Evolutionary conservation across 2,113 vertebrate genomes (phyloP).

Genomic region (Sylvia atricapilla): DNA sequence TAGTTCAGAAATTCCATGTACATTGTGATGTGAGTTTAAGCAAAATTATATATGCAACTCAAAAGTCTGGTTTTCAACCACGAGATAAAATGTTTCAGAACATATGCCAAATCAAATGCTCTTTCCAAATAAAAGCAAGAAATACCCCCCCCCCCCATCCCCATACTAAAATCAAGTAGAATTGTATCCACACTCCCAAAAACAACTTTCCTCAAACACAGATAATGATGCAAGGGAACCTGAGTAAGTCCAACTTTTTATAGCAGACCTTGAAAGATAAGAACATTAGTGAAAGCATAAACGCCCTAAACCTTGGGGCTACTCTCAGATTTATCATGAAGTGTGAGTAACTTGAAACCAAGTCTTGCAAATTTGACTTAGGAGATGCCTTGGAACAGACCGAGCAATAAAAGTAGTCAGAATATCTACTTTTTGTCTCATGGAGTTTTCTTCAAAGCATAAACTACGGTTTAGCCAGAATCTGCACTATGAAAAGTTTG

Average conservation of each 20-base stretch:
- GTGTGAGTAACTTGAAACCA: neutral
- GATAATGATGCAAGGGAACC: neutral
- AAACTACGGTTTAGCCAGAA: neutral
- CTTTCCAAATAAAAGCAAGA: neutral
- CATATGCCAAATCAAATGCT: neutral
- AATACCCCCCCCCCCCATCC: no score
- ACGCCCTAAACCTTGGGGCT: neutral
- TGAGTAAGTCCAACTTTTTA: neutral
- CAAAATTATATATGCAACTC: neutral
- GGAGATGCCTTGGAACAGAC: neutral
- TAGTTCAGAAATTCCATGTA: neutral
- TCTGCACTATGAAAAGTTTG: neutral
- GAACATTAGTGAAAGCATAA: neutral
- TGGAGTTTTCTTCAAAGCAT: neutral
- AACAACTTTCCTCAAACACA: neutral
- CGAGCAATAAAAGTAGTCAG: neutral
- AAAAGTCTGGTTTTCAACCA: neutral
- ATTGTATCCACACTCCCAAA: neutral
- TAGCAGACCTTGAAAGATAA: constrained; percentile 7
- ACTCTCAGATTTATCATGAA: neutral
- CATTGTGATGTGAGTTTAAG: neutral
- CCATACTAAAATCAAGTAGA: neutral
- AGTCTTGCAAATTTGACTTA: neutral
- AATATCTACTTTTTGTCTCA: neutral
- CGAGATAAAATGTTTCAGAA: neutral